Evolutionary conservation across 2,888 invertebrate genomes (phyloP), one percentile per base, ranked within the genome.

Genomic region (Acanthoscelides obtectus): DNA sequence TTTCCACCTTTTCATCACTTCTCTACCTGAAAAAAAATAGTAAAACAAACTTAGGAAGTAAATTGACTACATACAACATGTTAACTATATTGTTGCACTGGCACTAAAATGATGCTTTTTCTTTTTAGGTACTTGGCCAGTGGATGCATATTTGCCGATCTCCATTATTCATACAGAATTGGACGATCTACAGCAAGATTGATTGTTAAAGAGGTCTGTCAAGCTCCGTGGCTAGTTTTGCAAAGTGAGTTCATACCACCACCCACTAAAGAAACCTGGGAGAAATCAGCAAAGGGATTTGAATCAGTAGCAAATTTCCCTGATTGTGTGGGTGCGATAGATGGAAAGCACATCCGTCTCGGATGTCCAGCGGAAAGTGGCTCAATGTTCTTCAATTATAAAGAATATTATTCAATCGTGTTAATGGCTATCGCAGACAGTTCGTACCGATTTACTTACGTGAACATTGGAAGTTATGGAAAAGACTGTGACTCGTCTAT

Each of bases 101-200:
- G 17, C 67, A 12, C 66, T 25, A 21, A 66, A 68, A 68, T 64
- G 45, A 20, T 68, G 65, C 22, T 64, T 71, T 66, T 66, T 70
- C 45, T 64, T 72, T 72, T 70, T 21, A 72, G 69, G 25, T 71
- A 72, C 68, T 66, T 71, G 69, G 72, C 69, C 45, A 69, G 70
- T 66, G 70, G 72, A n/a, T 72, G 71, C 67, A 70, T 69, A n/a
- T 71, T 72, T 21, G 69, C 64, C 20, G 72, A 72, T 27, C 64
- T 72, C 12, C 71, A 72, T 66, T 72, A 70, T 25, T 45, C 19
- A 21, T 72, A 71, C 22, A 22, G 73, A 68, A 20, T 73, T 8
- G 70, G 68, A 22, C 69, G 66, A 65, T 70, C 69, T 63, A 69
- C 69, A 22, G 63, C 64, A 8, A 71, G 70, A 22, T 64, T 22